Evolutionary conservation across 2,797 vertebrate species (phyloP).

Genomic region (Gadopsis marmoratus): DNA sequence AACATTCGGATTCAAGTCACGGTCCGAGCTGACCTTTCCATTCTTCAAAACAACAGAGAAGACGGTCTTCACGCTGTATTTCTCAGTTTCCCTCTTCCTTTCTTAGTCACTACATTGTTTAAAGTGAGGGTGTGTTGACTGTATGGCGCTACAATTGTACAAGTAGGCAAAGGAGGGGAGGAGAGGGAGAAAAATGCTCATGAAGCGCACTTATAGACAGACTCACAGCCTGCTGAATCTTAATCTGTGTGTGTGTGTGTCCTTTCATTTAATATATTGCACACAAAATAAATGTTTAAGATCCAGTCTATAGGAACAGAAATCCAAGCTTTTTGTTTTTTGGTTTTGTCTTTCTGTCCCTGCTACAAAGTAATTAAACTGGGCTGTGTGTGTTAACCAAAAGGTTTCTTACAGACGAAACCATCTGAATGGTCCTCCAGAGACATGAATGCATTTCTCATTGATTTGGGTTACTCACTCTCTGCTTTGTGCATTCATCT

Average conservation of each 20-base stretch:
- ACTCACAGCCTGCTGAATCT: slow-evolving; percentile 39
- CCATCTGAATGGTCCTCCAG: slow-evolving; percentile 22
- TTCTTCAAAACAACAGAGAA: slow-evolving; percentile 50
- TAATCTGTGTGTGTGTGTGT: slow-evolving; percentile 15
- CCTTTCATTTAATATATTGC: slow-evolving; percentile 18
- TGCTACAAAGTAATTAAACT: background rate
- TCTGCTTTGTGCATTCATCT: slow-evolving; percentile 19
- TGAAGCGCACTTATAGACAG: slow-evolving; percentile 38
- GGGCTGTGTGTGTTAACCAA: background rate
- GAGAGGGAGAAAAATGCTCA: slow-evolving; percentile 17
- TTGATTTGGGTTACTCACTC: slow-evolving; percentile 12
- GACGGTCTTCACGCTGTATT: slow-evolving; percentile 29
- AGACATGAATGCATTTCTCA: slow-evolving; percentile 28
- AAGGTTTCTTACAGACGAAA: slow-evolving; percentile 24
- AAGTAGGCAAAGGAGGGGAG: slow-evolving; percentile 24
- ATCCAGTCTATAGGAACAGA: background rate
- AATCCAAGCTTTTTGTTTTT: background rate
- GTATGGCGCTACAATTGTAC: slow-evolving; percentile 10
- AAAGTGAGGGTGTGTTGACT: slow-evolving; percentile 22
- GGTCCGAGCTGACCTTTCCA: slow-evolving; percentile 59
- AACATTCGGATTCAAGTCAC: slow-evolving; percentile 74
- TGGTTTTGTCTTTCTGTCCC: background rate
- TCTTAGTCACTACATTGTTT: slow-evolving; percentile 25
- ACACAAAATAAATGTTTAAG: slow-evolving; percentile 16
- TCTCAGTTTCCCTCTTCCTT: slow-evolving; percentile 10